Evolutionary conservation across 2,797 vertebrate species (phyloP).

Genomic region (Bradypodion ventrale): DNA sequence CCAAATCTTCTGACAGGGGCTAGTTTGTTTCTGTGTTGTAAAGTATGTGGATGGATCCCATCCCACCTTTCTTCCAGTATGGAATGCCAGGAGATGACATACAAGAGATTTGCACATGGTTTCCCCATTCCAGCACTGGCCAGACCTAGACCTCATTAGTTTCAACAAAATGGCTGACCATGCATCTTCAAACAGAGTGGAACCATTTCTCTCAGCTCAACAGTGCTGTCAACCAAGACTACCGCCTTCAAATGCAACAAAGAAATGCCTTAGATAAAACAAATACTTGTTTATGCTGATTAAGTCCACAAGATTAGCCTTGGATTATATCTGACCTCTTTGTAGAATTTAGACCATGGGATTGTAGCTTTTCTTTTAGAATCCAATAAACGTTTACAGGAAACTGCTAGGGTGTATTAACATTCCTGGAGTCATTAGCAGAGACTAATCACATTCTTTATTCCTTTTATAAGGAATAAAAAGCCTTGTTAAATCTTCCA

Average conservation of each 20-base stretch:
- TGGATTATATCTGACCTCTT: neutral
- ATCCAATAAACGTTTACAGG: slow-evolving; percentile 3
- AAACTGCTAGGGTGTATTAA: neutral
- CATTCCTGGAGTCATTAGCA: neutral
- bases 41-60: neutral
- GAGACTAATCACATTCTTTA: neutral
- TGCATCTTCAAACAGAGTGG: neutral
- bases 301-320: fast-evolving
- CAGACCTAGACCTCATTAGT: neutral
- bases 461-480: neutral
- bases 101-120: neutral
- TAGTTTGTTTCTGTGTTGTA: too few relatives aligned
- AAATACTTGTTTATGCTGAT: neutral
- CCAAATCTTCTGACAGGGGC: too few relatives aligned
- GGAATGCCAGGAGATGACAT: neutral
- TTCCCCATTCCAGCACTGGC: neutral
- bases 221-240: neutral
- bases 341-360: neutral
- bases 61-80: neutral
- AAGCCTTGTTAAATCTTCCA: neutral
- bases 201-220: neutral
- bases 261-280: too few relatives aligned
- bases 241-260: neutral
- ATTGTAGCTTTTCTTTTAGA: neutral
- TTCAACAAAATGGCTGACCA: neutral